Evolutionary conservation across 2,113 vertebrate species (phyloP).

Genomic region (Mesembrinibis cayennensis): DNA sequence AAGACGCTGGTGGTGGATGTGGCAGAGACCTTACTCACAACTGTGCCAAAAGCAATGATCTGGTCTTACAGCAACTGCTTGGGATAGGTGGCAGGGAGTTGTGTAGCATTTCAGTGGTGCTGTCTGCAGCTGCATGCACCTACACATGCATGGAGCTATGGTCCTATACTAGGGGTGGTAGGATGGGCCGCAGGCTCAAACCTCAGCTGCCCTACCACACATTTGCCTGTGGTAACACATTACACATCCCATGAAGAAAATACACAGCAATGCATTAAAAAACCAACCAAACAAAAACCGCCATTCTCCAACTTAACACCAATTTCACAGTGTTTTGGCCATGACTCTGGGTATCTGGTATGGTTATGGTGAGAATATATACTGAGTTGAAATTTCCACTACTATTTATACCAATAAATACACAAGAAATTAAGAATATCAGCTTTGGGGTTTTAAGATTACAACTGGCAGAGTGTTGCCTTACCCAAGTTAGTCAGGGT

Average conservation of each 20-base stretch:
- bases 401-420: background rate
- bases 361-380: background rate
- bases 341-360: background rate
- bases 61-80: background rate
- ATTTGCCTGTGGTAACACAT: background rate
- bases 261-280: background rate
- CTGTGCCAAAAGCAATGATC: fast-evolving
- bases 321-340: background rate
- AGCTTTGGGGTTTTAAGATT: background rate
- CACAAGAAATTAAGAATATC: background rate
- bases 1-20: background rate
- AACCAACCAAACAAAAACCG: background rate
- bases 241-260: background rate
- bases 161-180: too few relatives aligned
- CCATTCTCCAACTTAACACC: background rate
- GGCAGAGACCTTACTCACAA: background rate
- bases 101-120: background rate
- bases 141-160: fast-evolving
- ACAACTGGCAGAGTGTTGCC: background rate
- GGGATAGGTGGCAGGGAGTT: background rate
- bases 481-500: background rate
- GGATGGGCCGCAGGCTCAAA: background rate
- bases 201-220: background rate
- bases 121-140: background rate
- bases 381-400: background rate